Evolutionary conservation across 2,113 vertebrate species (phyloP).

Genomic region (Struthio camelus): DNA sequence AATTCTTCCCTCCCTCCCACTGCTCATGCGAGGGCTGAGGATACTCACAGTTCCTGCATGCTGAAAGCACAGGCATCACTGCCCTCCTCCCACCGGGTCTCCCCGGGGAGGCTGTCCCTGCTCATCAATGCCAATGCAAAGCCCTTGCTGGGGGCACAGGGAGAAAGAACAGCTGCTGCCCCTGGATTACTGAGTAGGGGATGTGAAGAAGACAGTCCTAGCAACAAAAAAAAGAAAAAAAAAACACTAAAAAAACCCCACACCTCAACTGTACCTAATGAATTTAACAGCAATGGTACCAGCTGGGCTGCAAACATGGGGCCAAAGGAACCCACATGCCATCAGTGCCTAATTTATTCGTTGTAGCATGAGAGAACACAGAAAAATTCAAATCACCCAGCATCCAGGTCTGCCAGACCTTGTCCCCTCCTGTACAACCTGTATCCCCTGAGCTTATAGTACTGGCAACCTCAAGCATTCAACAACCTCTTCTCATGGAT

Average conservation of each 20-base stretch:
- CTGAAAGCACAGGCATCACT: neutral
- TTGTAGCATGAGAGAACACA: neutral
- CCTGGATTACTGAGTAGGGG: neutral
- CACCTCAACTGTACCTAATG: neutral
- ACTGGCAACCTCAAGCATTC: neutral
- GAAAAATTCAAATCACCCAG: no score
- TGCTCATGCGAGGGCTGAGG: neutral
- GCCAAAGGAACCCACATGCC: neutral
- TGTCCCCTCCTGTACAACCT: neutral
- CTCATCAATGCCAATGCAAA: neutral
- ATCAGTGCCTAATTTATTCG: no score
- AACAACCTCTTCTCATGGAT: neutral
- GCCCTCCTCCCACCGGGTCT: rapidly evolving
- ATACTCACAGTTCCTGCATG: neutral
- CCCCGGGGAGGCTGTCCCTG: neutral
- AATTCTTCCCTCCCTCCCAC: neutral
- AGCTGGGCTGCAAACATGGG: neutral
- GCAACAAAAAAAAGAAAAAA: neutral
- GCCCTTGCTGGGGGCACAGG: neutral
- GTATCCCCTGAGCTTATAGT: neutral
- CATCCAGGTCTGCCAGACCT: neutral
- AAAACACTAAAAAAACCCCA: rapidly evolving
- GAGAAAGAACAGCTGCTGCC: neutral
- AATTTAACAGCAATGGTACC: neutral
- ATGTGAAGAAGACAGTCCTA: neutral